Evolutionary conservation across 2,888 invertebrate genomes (phyloP).

Genomic region (Steinernema carpocapsae): DNA sequence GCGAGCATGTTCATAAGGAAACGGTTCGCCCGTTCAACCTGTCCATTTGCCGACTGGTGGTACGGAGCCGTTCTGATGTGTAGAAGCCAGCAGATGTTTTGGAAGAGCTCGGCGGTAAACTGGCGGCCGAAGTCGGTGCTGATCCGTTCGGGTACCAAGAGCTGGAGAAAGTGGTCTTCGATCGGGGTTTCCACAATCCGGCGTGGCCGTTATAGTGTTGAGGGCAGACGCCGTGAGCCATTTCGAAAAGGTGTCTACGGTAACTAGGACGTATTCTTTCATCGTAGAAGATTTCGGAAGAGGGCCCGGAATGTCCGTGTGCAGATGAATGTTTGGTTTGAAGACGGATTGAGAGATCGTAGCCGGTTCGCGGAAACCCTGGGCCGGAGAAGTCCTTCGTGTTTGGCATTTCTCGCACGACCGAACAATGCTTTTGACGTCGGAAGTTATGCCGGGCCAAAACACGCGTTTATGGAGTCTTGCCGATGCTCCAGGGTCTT

Average conservation of each 20-base stretch:
- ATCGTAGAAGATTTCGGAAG: background rate
- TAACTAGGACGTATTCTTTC: conserved; percentile 18
- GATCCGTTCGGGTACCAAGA: conserved; percentile 58
- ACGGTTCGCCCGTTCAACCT: conserved; percentile 53
- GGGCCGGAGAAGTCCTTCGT: no score
- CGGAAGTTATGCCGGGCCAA: no score
- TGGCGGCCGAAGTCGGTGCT: conserved; percentile 65
- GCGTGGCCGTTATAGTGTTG: conserved; percentile 4
- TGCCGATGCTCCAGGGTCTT: no score
- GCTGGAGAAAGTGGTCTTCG: conserved; percentile 49
- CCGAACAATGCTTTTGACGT: no score
- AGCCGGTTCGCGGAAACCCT: no score
- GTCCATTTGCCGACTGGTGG: conserved; percentile 61
- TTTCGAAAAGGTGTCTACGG: conserved; percentile 32
- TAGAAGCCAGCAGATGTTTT: conserved; percentile 41
- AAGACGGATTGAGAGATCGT: no score
- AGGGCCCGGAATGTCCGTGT: conserved; percentile 39
- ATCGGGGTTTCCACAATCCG: conserved; percentile 1
- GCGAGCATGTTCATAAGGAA: conserved; percentile 32
- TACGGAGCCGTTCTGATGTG: conserved; percentile 52
- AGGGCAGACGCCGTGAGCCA: conserved; percentile 34
- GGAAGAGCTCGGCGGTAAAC: conserved; percentile 56
- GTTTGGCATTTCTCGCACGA: no score
- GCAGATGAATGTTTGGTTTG: conserved; percentile 9
- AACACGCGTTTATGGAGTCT: no score